phyloP scores from a whole-genome alignment of 2,797 vertebrate genomes.

The Pteropus rufus region DNA sequence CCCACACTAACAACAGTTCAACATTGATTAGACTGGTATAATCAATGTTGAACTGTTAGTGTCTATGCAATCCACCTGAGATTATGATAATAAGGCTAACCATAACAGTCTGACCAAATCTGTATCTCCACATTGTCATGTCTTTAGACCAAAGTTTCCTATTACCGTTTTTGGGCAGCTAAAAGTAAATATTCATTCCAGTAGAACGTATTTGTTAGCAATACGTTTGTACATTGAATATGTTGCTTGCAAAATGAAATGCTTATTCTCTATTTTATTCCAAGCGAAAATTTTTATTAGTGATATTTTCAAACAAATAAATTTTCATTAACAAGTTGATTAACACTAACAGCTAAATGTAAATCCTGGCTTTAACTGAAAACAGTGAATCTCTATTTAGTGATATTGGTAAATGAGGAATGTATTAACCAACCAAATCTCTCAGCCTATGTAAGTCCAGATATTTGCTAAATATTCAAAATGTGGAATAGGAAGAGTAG shows the following conservation, averaged over 20 bases:
- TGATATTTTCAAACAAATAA: constrained; percentile 1
- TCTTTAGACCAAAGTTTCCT: neutral
- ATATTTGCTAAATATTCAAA: neutral
- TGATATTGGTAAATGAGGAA: neutral
- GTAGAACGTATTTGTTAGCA: neutral
- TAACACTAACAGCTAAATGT: neutral
- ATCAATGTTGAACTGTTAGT: neutral
- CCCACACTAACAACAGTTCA: neutral
- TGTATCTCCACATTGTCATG: neutral
- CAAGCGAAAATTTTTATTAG: neutral
- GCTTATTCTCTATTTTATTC: neutral
- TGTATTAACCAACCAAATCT: neutral
- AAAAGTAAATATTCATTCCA: neutral
- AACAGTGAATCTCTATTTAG: neutral
- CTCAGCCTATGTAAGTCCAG: neutral
- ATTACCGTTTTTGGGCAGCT: neutral
- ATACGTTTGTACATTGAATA: neutral
- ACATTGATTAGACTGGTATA: neutral
- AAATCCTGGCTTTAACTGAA: neutral
- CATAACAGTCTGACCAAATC: neutral
- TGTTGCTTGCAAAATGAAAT: constrained; percentile 13
- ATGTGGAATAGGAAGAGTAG: neutral
- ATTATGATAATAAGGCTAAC: neutral
- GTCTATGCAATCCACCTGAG: neutral
- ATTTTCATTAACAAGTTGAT: constrained; percentile 23